Base-by-base conservation (phyloP, 2,888 invertebrate genomes). In the Synergus gifuensis region DNA sequence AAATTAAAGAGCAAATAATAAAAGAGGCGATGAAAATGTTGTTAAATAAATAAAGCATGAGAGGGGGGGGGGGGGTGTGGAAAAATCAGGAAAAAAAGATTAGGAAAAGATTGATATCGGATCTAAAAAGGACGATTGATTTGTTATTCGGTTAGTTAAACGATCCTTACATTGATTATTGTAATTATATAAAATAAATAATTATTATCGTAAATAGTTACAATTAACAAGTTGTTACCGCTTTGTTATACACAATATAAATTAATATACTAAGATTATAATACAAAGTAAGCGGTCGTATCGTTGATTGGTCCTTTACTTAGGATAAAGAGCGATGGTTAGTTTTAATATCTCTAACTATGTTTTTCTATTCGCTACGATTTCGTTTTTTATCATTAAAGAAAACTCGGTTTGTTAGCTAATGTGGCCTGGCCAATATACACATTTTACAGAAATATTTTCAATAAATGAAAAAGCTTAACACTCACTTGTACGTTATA, bases 221-320 rank as follows among this genome's bases (percentile, higher is more conserved):
- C 90, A 89, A 91, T 91, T 90, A 91, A 91, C 91, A 91, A 91
- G 90, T 91, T 91, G 91, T 91, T 91, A 91, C 90, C 90, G 91
- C 91, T 91, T 91, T 91, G 91, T 91, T 91, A 91, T 91, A 91
- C 91, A 91, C 91, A 88, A 91, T 91, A 90, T 91, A 91, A 73
- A 91, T 91, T 91, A 91, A 90, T 90, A 90, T 90, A 90, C 86
- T 90, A 91, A 90, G 88, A 91, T 90, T 90, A 90, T 86, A 83
- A 83, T 83, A 90, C 85, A 86, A 87, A 28, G 85, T 87, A 88
- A 89, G 88, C 88, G 88, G 89, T 86, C 89, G 87, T 89, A 89
- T 90, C 89, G 88, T 91, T 91, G 87, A 91, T 91, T 90, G 88
- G 89, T 89, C 87, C 88, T 90, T 90, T 88, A 89, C 89, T 90